Evolutionary conservation across 2,797 vertebrate genomes (phyloP).

Genomic region (Pseudochirops cupreus): DNA sequence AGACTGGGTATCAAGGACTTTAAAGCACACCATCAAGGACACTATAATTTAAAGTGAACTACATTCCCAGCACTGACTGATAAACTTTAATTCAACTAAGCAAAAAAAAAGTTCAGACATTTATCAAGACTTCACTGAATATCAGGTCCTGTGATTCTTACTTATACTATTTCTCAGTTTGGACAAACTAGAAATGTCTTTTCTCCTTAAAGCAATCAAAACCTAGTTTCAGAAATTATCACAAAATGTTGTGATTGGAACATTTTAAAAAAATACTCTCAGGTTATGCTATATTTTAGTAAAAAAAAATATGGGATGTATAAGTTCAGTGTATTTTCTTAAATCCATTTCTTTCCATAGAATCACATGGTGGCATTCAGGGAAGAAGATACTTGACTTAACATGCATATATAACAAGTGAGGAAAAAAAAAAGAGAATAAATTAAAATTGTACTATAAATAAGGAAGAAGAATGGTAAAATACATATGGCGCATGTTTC

Average conservation of each 20-base stretch:
- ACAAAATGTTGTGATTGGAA: slow-evolving; percentile 23
- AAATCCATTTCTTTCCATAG: slow-evolving; percentile 2
- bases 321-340: slow-evolving; percentile 5
- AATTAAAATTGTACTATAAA: neutral
- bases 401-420: neutral
- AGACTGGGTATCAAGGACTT: neutral
- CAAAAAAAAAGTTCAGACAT: neutral
- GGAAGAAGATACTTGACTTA: neutral
- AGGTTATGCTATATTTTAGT: slow-evolving; percentile 9
- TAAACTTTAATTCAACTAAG: neutral
- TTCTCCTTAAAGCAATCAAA: slow-evolving; percentile 15
- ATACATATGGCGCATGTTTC: neutral
- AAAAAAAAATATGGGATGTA: slow-evolving; percentile 11
- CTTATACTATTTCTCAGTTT: neutral
- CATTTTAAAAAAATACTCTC: neutral
- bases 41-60: neutral
- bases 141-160: neutral
- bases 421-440: slow-evolving; percentile 1
- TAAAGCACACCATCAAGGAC: neutral
- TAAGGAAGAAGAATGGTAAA: slow-evolving; percentile 11
- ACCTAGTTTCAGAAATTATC: neutral
- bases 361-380: neutral
- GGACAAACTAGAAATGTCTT: neutral
- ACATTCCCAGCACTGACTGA: neutral
- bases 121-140: neutral